Base-by-base conservation (phyloP, 2,888 invertebrate genomes). In the Phorcus lineatus region DNA sequence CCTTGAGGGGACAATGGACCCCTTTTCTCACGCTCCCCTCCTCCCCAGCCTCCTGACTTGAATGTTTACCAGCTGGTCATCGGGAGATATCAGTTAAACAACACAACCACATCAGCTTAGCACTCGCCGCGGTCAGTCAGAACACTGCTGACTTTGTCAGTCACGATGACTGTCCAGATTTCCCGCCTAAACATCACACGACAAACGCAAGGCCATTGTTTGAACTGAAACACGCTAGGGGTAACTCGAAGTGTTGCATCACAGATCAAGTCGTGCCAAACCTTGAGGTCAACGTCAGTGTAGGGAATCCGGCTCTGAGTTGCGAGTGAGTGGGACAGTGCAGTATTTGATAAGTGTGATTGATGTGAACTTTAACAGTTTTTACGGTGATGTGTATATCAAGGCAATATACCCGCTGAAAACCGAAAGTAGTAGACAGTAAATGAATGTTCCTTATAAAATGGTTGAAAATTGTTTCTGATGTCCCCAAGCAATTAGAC, bases 41-140 rank as follows among this genome's bases (percentile, higher is more conserved):
- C 36, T n/a, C 70, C n/a, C 47, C 47, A 6, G 1, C 47, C n/a
- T n/a, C 47, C 47, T 47, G 47, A 47, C 36, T 70, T 70, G 40
- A 70, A 70, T 70, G 36, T 70, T 70, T 70, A 19, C 70, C 70
- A 70, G 70, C 31, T 70, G 70, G 70, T 36, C 70, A 70, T 70
- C 62, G 28, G 24, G 13, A 31, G 70, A 36, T 36, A 36, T 70
- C 31, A 36, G 31, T 36, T 36, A 57, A 70, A 70, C 40, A 70
- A 70, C 36, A 70, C 17, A 40, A 70, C 31, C 70, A 70, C 70
- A 19, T 9, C 70, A n/a, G 70, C 31, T 70, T 70, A 70, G 40
- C 31, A 40, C 28, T 40, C 70, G 36, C 6, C 70, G 28, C 70
- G 70, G 70, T 70, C 70, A 70, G 31, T 36, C 36, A 36, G 70